These are phyloP conservation scores for Agriotes lineatus DNA, from an alignment of 2,888 invertebrate species.

Conservation along the genomic window DNA sequence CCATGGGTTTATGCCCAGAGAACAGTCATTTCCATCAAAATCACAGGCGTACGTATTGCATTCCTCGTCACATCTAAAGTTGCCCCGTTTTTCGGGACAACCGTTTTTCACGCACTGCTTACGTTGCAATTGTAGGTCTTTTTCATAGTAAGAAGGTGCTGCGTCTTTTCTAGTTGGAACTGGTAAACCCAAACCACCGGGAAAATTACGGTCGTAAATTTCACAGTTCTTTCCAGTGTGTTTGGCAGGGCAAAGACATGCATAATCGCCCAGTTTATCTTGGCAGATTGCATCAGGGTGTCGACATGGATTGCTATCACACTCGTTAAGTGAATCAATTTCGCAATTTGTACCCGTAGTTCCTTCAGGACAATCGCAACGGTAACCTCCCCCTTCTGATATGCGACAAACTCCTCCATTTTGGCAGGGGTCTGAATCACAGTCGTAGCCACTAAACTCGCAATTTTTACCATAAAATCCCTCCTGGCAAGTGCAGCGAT, in stretches of 20 bases:
- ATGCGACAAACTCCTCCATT: slow-evolving; percentile 88
- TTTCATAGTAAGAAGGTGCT: slow-evolving; percentile 67
- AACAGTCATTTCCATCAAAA: slow-evolving; percentile 95
- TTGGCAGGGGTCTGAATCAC: slow-evolving; percentile 89
- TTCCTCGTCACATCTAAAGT: slow-evolving; percentile 89
- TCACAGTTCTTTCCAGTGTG: slow-evolving; percentile 92
- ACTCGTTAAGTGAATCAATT: slow-evolving; percentile 87
- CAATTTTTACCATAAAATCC: slow-evolving; percentile 92
- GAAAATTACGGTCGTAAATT: slow-evolving; percentile 79
- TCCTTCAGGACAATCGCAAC: slow-evolving; percentile 88
- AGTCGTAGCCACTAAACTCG: slow-evolving; percentile 88
- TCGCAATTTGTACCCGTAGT: slow-evolving; percentile 87
- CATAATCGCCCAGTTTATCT: slow-evolving; percentile 85
- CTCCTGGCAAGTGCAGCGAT: slow-evolving; percentile 85
- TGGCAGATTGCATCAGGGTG: slow-evolving; percentile 88
- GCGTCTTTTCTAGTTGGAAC: slow-evolving; percentile 61
- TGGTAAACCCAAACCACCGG: slow-evolving; percentile 78
- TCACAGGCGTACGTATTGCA: slow-evolving; percentile 94
- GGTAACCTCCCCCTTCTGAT: slow-evolving; percentile 79
- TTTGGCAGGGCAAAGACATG: slow-evolving; percentile 87
- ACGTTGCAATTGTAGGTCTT: slow-evolving; percentile 79
- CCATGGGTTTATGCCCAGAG: slow-evolving; percentile 87
- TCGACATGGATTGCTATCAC: slow-evolving; percentile 87
- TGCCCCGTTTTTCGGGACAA: slow-evolving; percentile 85
- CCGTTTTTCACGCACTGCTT: slow-evolving; percentile 82